Conservation (phyloP, 2,888 invertebrate species). For the Meloe dianella region DNA sequence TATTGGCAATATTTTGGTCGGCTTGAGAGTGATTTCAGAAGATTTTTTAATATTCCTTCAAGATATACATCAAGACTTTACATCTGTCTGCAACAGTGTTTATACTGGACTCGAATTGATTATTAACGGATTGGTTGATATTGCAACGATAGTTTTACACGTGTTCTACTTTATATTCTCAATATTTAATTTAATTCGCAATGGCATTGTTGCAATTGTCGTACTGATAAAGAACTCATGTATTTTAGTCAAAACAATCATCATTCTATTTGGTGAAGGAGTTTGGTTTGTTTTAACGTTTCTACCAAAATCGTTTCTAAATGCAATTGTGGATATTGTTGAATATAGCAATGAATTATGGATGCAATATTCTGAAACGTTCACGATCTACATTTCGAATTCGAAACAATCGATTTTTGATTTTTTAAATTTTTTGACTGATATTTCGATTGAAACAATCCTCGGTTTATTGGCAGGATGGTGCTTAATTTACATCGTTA, state of each 20-base stretch:
- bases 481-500: constrained; percentile 45
- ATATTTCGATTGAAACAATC: constrained; percentile 50
- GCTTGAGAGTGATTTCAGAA: constrained; percentile 41
- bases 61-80: constrained; percentile 35
- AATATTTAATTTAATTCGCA: constrained; percentile 16
- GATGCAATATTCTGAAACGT: neutral
- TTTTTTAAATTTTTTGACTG: constrained; percentile 45
- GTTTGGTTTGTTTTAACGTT: constrained; percentile 50
- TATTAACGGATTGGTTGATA: neutral
- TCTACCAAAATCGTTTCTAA: constrained; percentile 43
- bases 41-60: constrained; percentile 44
- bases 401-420: constrained; percentile 19
- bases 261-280: constrained; percentile 48
- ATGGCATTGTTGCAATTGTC: neutral
- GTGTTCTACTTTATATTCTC: neutral
- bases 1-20: constrained; percentile 24
- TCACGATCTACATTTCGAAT: neutral
- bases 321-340: constrained; percentile 22
- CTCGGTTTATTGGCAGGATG: constrained; percentile 44
- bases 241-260: constrained; percentile 41
- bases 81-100: neutral
- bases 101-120: neutral
- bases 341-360: constrained; percentile 22
- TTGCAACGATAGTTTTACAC: neutral
- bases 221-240: constrained; percentile 33